A percentile compares a stretch with the other conserved stretches of the same genome.
Conservation (phyloP, 2,888 invertebrate genomes). For the Pherbina coryleti region DNA sequence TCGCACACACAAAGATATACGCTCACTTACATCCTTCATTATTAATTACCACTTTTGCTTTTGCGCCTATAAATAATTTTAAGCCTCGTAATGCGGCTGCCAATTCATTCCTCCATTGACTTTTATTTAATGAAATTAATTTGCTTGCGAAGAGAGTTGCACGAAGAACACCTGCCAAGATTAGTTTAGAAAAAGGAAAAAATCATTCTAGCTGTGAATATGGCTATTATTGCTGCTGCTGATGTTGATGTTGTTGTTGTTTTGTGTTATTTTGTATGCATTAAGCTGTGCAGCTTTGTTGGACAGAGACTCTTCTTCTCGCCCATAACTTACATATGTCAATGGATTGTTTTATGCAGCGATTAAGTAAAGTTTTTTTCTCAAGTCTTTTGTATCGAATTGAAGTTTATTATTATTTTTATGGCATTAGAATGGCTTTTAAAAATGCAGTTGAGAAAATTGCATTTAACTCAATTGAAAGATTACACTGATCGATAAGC, state of each 20-base stretch:
- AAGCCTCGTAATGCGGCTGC: constrained; percentile 19
- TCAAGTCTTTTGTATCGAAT: constrained; percentile 21
- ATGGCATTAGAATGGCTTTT: no score
- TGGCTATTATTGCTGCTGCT: neutral
- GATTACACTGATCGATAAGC: no score
- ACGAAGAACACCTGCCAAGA: constrained; percentile 32
- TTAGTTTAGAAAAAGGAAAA: neutral
- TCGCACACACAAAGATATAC: neutral
- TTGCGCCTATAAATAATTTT: constrained; percentile 39
- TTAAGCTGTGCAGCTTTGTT: neutral
- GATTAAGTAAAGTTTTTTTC: neutral
- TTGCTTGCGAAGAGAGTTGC: constrained; percentile 22
- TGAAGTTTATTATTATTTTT: no score
- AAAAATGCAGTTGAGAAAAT: no score
- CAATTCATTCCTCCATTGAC: constrained; percentile 33
- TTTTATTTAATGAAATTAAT: constrained; percentile 45
- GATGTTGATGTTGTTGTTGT: neutral
- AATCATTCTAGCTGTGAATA: neutral
- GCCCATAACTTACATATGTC: neutral
- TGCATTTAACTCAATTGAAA: no score
- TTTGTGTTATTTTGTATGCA: neutral
- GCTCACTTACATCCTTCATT: constrained; percentile 22
- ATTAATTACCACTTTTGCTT: constrained; percentile 57
- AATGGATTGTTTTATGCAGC: neutral
- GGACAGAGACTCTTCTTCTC: neutral